phyloP scores from a whole-genome alignment of 92 coral and sea anemone genomes.

The Paramuricea clavata region DNA sequence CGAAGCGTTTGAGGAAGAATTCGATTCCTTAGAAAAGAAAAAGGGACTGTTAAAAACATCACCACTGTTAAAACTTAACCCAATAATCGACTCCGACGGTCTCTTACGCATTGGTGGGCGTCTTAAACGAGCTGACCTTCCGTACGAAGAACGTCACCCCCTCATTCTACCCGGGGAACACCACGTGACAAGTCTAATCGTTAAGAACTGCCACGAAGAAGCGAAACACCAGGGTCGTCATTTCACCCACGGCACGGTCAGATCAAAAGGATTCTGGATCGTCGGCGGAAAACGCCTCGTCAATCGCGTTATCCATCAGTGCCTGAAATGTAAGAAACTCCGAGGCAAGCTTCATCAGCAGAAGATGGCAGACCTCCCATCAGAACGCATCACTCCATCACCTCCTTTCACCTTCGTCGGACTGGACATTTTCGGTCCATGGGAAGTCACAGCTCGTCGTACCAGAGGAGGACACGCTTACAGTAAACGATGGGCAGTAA shows the following conservation, averaged over 20 bases:
- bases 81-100: constrained; percentile 49
- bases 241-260: constrained; percentile 55
- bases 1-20: constrained; percentile 43
- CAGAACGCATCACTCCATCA: constrained; percentile 54
- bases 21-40: constrained; percentile 11
- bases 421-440: constrained; percentile 57
- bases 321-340: constrained; percentile 57
- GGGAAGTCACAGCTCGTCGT: constrained; percentile 57
- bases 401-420: constrained; percentile 58
- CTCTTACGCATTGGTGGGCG: constrained; percentile 60
- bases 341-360: constrained; percentile 51
- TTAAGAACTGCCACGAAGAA: constrained; percentile 44
- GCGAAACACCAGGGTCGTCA: constrained; percentile 64
- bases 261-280: constrained; percentile 60
- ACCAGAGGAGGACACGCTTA: constrained; percentile 53
- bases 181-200: constrained; percentile 50
- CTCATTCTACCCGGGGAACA: constrained; percentile 48
- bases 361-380: constrained; percentile 64
- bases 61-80: constrained; percentile 37
- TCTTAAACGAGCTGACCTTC: constrained; percentile 32
- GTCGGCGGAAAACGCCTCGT: constrained; percentile 61
- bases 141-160: constrained; percentile 58
- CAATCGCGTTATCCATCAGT: constrained; percentile 47
- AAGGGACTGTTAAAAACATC: constrained; percentile 42
- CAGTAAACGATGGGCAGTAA: constrained; percentile 69